Conservation (phyloP, 1,140 invertebrate species). For the Drosophila lowei region DNA sequence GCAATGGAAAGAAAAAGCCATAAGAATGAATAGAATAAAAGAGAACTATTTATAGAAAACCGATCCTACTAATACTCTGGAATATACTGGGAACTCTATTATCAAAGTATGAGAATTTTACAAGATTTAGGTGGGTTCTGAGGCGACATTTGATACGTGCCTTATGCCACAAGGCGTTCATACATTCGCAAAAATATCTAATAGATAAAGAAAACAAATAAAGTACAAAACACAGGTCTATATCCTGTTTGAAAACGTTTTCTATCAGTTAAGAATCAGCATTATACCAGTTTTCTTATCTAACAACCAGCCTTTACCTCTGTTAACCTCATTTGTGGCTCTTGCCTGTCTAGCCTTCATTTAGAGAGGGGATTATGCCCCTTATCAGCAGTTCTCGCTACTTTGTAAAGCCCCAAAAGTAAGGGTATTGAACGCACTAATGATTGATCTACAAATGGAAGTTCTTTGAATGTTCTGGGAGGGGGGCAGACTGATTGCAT, state of each 20-base stretch:
- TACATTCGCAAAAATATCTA: too few relatives aligned
- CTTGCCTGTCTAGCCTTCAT: neutral
- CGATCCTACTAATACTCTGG: constrained; percentile 27
- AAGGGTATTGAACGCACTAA: constrained; percentile 36
- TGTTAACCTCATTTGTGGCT: too few relatives aligned
- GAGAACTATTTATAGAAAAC: constrained; percentile 19
- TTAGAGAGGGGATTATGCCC: constrained; percentile 11
- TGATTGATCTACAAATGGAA: constrained; percentile 52
- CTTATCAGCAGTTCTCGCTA: constrained; percentile 17
- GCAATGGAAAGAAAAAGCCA: constrained; percentile 22
- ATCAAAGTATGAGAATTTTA: constrained; percentile 6
- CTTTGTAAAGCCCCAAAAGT: constrained; percentile 23
- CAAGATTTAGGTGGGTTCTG: neutral
- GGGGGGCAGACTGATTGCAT: neutral
- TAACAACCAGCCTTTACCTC: too few relatives aligned
- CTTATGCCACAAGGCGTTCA: too few relatives aligned
- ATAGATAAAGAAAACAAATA: too few relatives aligned
- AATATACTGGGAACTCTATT: constrained; percentile 5
- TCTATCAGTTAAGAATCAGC: too few relatives aligned
- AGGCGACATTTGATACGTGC: too few relatives aligned
- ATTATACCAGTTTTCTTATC: too few relatives aligned
- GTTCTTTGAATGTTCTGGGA: constrained; percentile 17
- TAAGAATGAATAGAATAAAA: neutral
- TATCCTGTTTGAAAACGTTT: too few relatives aligned
- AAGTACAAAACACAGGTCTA: too few relatives aligned